phyloP scores from a whole-genome alignment of 2,797 vertebrate genomes.

The Psittacula derbiana region DNA sequence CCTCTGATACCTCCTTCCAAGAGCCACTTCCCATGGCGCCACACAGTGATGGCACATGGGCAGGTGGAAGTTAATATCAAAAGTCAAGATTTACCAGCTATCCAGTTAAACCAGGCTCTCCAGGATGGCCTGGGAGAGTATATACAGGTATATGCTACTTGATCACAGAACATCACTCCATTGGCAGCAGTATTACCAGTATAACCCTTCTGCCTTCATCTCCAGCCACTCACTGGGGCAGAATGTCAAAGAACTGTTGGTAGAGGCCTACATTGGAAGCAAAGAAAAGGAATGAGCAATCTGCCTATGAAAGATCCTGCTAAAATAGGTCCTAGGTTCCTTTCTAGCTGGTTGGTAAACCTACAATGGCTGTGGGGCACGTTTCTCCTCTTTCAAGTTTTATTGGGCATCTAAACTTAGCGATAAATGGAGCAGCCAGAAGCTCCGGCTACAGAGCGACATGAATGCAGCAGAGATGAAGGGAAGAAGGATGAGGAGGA shows the following conservation, averaged over 20 bases:
- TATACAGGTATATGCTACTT: rapidly evolving
- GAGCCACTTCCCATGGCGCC: neutral
- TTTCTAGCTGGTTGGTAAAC: neutral
- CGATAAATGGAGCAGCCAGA: neutral
- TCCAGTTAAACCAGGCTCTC: neutral
- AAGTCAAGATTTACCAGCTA: neutral
- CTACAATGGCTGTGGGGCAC: neutral
- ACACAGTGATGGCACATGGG: neutral
- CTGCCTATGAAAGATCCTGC: neutral
- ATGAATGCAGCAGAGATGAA: neutral
- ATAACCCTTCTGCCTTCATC: neutral
- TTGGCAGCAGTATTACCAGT: neutral
- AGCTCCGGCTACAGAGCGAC: neutral
- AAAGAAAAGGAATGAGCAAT: neutral
- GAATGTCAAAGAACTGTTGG: neutral
- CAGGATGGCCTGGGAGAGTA: neutral
- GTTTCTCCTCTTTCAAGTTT: neutral
- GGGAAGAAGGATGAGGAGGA: neutral
- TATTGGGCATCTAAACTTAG: neutral
- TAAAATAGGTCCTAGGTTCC: neutral
- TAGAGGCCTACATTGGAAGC: neutral
- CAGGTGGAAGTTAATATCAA: neutral
- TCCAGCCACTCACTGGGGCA: neutral
- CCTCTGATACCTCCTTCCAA: neutral
- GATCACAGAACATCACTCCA: neutral